These are phyloP conservation scores for Quadroppia sp. DNA, from an alignment of 2,888 invertebrate genomes.

Conservation along the genomic window DNA sequence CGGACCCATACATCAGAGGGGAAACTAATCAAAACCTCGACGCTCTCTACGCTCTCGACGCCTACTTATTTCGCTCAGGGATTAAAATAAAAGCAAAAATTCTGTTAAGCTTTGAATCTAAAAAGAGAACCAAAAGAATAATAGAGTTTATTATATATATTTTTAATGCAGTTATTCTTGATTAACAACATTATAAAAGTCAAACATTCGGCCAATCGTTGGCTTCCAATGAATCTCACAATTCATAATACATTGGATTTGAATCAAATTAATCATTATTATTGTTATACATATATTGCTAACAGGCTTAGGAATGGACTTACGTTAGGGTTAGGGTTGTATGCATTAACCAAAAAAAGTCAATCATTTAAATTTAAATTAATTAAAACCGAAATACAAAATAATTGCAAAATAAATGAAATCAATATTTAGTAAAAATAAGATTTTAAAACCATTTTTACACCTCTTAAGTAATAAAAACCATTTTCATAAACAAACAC, in stretches of 20 bases:
- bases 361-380: no score
- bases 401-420: not conserved
- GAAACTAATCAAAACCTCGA: slow-evolving; percentile 35
- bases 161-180: not conserved
- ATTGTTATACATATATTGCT: no score
- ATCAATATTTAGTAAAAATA: not conserved
- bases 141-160: not conserved
- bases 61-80: slow-evolving; percentile 35
- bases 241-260: not conserved
- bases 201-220: not conserved
- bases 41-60: slow-evolving; percentile 25
- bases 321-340: no score
- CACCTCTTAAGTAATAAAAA: not conserved
- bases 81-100: slow-evolving; percentile 28
- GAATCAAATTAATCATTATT: not conserved
- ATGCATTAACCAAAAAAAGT: no score
- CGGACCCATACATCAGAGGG: slow-evolving; percentile 33
- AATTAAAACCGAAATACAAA: not conserved
- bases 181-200: slow-evolving; percentile 17
- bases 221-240: not conserved
- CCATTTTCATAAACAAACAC: no score
- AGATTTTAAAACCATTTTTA: not conserved
- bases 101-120: not conserved
- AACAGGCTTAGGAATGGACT: no score
- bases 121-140: not conserved